These are phyloP conservation scores for Endotricha flammealis DNA, from an alignment of 2,888 invertebrate species.

Conservation along the genomic window DNA sequence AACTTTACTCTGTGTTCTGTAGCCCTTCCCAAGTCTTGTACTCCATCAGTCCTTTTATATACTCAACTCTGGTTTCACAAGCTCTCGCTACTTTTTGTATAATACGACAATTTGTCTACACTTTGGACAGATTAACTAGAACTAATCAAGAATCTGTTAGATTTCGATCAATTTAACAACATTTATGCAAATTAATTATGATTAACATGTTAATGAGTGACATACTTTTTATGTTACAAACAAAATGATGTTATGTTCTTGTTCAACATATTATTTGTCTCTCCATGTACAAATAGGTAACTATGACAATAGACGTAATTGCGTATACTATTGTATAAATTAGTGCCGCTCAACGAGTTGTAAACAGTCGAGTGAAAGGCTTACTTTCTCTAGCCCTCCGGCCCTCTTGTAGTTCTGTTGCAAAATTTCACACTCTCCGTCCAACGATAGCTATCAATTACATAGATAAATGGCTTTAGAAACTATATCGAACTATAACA, in stretches of 20 bases:
- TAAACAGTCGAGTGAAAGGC: slow-evolving; percentile 66
- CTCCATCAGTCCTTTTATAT: no score
- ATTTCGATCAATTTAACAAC: no score
- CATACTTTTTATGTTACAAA: no score
- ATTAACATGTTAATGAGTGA: no score
- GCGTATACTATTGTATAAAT: slow-evolving; percentile 62
- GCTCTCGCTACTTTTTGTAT: no score
- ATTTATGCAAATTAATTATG: no score
- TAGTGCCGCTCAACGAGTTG: slow-evolving; percentile 42
- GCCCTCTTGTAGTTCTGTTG: slow-evolving; percentile 61
- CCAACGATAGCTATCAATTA: slow-evolving; percentile 56
- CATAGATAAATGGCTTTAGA: slow-evolving; percentile 52
- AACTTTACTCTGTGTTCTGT: slow-evolving; percentile 43
- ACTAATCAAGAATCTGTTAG: no score
- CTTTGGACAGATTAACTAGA: no score
- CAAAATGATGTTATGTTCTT: no score
- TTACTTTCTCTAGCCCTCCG: slow-evolving; percentile 72
- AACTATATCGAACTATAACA: slow-evolving; percentile 34
- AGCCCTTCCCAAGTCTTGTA: slow-evolving; percentile 36
- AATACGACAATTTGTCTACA: no score
- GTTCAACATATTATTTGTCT: no score
- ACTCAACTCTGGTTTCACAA: no score
- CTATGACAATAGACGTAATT: slow-evolving; percentile 42
- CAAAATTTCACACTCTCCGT: slow-evolving; percentile 68
- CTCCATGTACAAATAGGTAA: slow-evolving; percentile 24